Percentiles rank a stretch among this genome's conserved stretches.
phyloP scores from a whole-genome alignment of 1,140 invertebrate species.

The Drosophila santomea region DNA sequence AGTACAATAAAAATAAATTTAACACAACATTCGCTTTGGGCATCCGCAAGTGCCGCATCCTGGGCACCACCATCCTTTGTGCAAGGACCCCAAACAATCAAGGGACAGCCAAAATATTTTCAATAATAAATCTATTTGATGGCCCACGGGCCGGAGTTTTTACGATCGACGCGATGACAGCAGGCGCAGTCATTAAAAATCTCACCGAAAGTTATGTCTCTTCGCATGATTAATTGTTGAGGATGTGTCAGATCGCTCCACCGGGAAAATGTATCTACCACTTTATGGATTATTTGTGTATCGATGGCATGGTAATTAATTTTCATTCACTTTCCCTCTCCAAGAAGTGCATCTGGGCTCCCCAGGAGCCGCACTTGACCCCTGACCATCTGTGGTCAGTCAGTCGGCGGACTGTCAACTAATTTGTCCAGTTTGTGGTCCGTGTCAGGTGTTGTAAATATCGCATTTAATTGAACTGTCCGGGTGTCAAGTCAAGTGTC shows the following conservation, averaged over 20 bases:
- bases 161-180: conserved; percentile 73
- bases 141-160: conserved; percentile 53
- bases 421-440: conserved; percentile 75
- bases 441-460: conserved; percentile 75
- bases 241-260: conserved; percentile 13
- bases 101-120: conserved; percentile 75
- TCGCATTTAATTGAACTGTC: conserved; percentile 79
- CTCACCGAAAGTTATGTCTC: conserved; percentile 62
- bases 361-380: conserved; percentile 22
- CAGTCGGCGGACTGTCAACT: conserved; percentile 27
- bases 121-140: conserved; percentile 84
- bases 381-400: conserved; percentile 46
- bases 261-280: neutral
- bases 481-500: conserved; percentile 25
- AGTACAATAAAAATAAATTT: conserved; percentile 79
- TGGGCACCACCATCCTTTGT: conserved; percentile 8
- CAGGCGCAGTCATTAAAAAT: conserved; percentile 75
- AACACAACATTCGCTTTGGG: conserved; percentile 72
- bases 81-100: conserved; percentile 69
- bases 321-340: conserved; percentile 50
- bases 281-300: conserved; percentile 2
- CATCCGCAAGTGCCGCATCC: conserved; percentile 19
- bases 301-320: conserved; percentile 64
- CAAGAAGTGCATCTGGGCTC: conserved; percentile 43
- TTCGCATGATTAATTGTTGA: conserved; percentile 71